Percentiles rank a stretch among this genome's conserved stretches.
Conservation (phyloP, 2,888 invertebrate genomes). For the Perizoma flavofasciatum region DNA sequence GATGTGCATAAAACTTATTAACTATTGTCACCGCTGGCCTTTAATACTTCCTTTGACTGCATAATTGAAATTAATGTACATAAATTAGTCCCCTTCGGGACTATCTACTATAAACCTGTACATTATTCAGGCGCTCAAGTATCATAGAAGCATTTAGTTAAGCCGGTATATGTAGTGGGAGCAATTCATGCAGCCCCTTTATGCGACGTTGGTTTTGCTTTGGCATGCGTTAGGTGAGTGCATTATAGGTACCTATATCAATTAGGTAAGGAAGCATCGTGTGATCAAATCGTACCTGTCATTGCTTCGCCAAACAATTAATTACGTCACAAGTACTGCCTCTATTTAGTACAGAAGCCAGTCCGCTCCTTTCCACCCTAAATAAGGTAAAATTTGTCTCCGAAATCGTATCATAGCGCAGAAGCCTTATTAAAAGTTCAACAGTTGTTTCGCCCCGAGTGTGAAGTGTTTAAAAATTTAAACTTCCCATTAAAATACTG, state of each 20-base stretch:
- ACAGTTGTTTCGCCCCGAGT: slow-evolving; percentile 21
- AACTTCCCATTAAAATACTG: slow-evolving; percentile 25
- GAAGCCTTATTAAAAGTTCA: slow-evolving; percentile 18
- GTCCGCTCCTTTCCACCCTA: not conserved
- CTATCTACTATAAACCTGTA: not conserved
- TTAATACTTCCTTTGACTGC: slow-evolving; percentile 4
- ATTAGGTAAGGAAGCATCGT: slow-evolving; percentile 25
- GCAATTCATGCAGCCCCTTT: slow-evolving; percentile 20
- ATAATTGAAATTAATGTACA: slow-evolving; percentile 6
- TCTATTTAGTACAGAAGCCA: not conserved
- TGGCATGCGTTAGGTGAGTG: slow-evolving; percentile 8
- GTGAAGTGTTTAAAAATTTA: slow-evolving; percentile 31
- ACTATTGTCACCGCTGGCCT: too few relatives aligned
- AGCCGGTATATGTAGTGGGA: slow-evolving; percentile 20
- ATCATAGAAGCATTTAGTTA: slow-evolving; percentile 3
- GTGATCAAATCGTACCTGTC: slow-evolving; percentile 26
- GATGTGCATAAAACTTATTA: too few relatives aligned
- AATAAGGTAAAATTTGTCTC: slow-evolving; percentile 5
- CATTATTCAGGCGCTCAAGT: not conserved
- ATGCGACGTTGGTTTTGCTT: slow-evolving; percentile 19
- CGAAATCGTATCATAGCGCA: slow-evolving; percentile 3
- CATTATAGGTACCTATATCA: slow-evolving; percentile 4
- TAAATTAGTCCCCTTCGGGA: not conserved
- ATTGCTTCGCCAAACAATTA: slow-evolving; percentile 17
- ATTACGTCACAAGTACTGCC: not conserved